Evolutionary conservation across 2,113 vertebrate species (phyloP).

Genomic region (Lathamus discolor): DNA sequence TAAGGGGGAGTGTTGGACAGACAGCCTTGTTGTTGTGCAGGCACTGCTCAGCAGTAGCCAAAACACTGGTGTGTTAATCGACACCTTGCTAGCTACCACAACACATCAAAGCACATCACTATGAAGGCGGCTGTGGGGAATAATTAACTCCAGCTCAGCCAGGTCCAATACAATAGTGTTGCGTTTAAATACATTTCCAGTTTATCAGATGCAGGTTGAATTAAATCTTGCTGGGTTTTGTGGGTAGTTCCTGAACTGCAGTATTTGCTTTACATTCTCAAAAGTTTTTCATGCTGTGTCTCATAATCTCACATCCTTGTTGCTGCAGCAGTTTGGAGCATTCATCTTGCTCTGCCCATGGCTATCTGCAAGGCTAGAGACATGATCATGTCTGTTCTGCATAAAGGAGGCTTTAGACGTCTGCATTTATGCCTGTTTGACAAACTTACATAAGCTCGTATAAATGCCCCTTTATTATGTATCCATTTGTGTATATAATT

Average conservation of each 20-base stretch:
- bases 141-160: not conserved
- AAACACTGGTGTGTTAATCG: not conserved
- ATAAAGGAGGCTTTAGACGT: not conserved
- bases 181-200: not conserved
- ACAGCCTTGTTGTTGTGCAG: not conserved
- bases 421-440: not conserved
- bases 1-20: not conserved
- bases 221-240: fast-evolving
- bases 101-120: not conserved
- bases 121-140: not conserved
- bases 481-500: not conserved
- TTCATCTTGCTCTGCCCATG: not conserved
- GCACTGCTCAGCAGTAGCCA: not conserved
- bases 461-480: not conserved
- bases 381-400: fast-evolving
- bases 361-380: not conserved
- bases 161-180: not conserved
- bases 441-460: not conserved
- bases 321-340: not conserved
- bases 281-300: not conserved
- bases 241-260: not conserved
- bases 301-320: not conserved
- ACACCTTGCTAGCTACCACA: not conserved
- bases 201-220: not conserved
- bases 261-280: not conserved